A percentile compares a stretch with the other conserved stretches of the same genome.
Evolutionary conservation across 2,888 invertebrate species (phyloP).

Genomic region (Tinea pellionella): DNA sequence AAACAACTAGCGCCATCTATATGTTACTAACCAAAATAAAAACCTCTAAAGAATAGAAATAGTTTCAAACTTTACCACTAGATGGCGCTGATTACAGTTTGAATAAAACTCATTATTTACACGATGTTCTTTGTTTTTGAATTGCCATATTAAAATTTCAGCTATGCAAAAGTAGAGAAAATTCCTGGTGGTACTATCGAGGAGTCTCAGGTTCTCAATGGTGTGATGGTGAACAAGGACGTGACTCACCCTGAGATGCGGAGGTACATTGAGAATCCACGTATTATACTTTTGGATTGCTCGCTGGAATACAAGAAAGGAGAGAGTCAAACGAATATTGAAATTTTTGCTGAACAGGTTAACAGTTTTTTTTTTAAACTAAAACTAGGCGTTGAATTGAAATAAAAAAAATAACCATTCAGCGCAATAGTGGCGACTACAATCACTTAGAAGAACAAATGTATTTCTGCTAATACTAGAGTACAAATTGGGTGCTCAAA

Average conservation of each 20-base stretch:
- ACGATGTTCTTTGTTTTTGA: too few species aligned
- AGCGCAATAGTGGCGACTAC: too few species aligned
- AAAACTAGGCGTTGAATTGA: too few species aligned
- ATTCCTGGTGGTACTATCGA: constrained; percentile 97
- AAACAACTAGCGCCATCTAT: not conserved
- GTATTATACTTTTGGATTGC: constrained; percentile 95
- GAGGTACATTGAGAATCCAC: constrained; percentile 92
- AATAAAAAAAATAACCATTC: too few species aligned
- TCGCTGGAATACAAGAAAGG: constrained; percentile 99
- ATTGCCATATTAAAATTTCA: constrained; percentile 22
- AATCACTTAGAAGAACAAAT: too few species aligned
- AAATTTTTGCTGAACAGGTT: constrained; percentile 89
- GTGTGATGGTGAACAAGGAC: constrained; percentile 99
- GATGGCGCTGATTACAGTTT: too few species aligned
- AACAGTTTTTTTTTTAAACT: not conserved
- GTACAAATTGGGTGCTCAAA: too few species aligned
- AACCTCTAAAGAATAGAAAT: too few species aligned
- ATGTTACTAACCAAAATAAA: not conserved
- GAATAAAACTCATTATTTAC: too few species aligned
- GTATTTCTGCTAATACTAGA: too few species aligned
- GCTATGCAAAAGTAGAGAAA: constrained; percentile 93
- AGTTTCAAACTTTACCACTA: too few species aligned
- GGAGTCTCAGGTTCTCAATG: constrained; percentile 91
- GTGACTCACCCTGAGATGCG: constrained; percentile 98
- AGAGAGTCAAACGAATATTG: constrained; percentile 97